Base-by-base conservation (phyloP, 2,113 vertebrate genomes). In the Cynopterus brachyotis region DNA sequence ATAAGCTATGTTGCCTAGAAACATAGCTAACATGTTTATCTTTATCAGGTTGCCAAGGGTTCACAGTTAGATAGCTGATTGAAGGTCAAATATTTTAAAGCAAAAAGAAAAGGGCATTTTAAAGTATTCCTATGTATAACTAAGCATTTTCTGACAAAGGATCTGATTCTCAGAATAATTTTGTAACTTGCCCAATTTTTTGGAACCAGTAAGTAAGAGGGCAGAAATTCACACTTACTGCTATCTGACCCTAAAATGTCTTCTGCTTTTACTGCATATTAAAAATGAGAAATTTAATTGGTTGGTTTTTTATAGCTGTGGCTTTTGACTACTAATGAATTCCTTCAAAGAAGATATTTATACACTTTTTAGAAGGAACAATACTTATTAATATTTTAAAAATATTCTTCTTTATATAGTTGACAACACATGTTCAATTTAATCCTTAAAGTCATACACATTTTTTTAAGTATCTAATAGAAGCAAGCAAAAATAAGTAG, bases 91-190 rank as follows among this genome's bases (percentile, higher is more conserved):
- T 13, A 59, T 72, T 72, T 76, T 55, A 91, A 50, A 72, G n/a
- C 24, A 70, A 81, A 82, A 42, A 53, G 8, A 3, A 75, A 87
- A 78, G 10, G 9, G 6, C 15, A 62, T 93, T 91, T 88, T 11
- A 37, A 55, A 91, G 7, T 47, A 86, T 20, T 82, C 16, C 2
- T 80, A 57, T 70, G 9, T 57, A 40, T 75, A 75, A 72, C 19
- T 62, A 19, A 60, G 26, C 42, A 45, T 95, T 88, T 96, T 91
- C 42, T 83, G 32, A 84, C 17, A 57, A 87, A 85, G 35, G 78
- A 62, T 82, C 13, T 80, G 22, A 62, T 40, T 72, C 32, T 83
- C 8, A 69, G 11, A 94, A 62, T 55, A 32, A 60, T 83, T 59
- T 83, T 4, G 7, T 60, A 40, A 40, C 30, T 93, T 92, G 17